Conservation (phyloP, 2,113 vertebrate genomes). For the Donacobius atricapilla region DNA sequence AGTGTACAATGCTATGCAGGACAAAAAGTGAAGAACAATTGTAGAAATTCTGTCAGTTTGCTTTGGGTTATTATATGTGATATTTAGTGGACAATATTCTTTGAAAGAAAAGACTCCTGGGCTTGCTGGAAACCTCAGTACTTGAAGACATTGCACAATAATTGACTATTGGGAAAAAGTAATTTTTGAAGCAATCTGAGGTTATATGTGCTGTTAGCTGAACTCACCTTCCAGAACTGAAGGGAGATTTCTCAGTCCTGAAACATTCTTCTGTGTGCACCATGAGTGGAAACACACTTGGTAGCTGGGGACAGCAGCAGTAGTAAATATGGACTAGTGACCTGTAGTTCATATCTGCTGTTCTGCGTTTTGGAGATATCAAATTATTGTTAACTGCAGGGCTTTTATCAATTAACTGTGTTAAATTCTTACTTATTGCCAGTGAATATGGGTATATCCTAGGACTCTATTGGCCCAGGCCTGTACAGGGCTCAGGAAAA, state of each 20-base stretch:
- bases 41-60: not conserved
- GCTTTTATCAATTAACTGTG: not conserved
- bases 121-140: not conserved
- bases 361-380: not conserved
- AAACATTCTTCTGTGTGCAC: not conserved
- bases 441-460: not conserved
- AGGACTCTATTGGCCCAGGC: not conserved
- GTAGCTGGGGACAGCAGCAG: not conserved
- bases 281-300: not conserved
- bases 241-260: not conserved
- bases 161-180: not conserved
- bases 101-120: not conserved
- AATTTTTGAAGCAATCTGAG: not conserved
- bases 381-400: not conserved
- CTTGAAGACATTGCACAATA: not conserved
- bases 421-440: not conserved
- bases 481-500: not conserved
- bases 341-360: not conserved
- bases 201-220: not conserved
- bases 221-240: not conserved
- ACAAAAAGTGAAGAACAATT: not conserved
- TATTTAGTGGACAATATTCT: not conserved
- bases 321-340: not conserved
- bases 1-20: not conserved
- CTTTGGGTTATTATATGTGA: not conserved